Conservation (phyloP, 2,888 invertebrate species). For the Nomada hirtipes region DNA sequence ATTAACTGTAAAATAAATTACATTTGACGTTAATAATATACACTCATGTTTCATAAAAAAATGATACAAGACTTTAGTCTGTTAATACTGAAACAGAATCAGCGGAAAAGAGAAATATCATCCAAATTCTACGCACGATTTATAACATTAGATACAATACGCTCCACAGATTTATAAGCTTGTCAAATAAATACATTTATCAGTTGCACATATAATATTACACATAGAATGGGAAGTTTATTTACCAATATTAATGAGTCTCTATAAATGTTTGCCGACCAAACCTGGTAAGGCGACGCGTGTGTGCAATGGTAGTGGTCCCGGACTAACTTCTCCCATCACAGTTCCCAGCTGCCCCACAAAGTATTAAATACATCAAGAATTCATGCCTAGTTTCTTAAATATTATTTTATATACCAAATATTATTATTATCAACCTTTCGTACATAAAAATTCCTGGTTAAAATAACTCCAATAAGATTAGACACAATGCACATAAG, state of each 20-base stretch:
- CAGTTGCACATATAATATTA: slow-evolving; percentile 61
- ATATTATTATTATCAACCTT: slow-evolving; percentile 47
- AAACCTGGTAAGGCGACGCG: slow-evolving; percentile 88
- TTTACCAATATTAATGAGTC: slow-evolving; percentile 61
- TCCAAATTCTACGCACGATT: slow-evolving; percentile 20
- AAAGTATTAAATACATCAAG: slow-evolving; percentile 80
- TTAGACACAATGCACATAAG: slow-evolving; percentile 24
- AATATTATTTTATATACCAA: slow-evolving; percentile 57
- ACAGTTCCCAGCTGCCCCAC: slow-evolving; percentile 81
- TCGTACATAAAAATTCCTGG: slow-evolving; percentile 19
- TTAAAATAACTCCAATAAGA: slow-evolving; percentile 41
- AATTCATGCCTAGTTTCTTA: slow-evolving; percentile 66
- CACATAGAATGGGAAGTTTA: slow-evolving; percentile 54
- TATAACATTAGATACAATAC: slow-evolving; percentile 27
- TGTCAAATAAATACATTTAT: slow-evolving; percentile 63
- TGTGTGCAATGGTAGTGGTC: slow-evolving; percentile 87
- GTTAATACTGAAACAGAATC: slow-evolving; percentile 14
- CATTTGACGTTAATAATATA: slow-evolving; percentile 10
- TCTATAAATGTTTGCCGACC: slow-evolving; percentile 86
- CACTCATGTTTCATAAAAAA: slow-evolving; percentile 9
- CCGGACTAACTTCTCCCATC: slow-evolving; percentile 81
- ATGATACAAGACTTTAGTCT: slow-evolving; percentile 1
- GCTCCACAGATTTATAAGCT: slow-evolving; percentile 35
- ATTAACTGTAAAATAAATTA: slow-evolving; percentile 10
- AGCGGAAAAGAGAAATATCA: slow-evolving; percentile 6